These are phyloP conservation scores for Mamestra configurata DNA, from an alignment of 1,140 invertebrate species.

Conservation along the genomic window DNA sequence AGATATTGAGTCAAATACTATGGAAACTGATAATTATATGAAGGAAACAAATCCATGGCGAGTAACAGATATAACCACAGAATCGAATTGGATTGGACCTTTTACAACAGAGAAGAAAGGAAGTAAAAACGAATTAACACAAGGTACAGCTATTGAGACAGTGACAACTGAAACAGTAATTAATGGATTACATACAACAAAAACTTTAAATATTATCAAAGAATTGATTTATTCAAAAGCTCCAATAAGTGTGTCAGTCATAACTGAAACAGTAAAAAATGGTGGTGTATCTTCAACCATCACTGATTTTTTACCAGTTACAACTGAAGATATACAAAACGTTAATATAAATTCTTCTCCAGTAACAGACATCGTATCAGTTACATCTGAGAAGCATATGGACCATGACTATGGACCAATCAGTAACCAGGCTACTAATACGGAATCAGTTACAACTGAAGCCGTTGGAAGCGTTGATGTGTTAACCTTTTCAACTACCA, in stretches of 20 bases:
- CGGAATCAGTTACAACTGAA: background rate
- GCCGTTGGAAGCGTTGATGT: background rate
- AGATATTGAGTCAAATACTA: background rate
- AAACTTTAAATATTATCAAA: background rate
- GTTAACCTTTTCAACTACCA: too few species aligned
- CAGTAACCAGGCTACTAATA: background rate
- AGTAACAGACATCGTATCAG: background rate
- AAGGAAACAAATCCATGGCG: background rate
- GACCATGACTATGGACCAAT: background rate
- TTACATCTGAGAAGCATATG: background rate
- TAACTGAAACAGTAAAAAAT: too few species aligned
- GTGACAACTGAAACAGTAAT: background rate
- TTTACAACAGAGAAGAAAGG: background rate
- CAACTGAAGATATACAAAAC: background rate
- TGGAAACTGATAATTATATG: background rate
- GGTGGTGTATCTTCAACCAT: too few species aligned
- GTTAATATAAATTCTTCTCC: background rate
- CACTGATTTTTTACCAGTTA: too few species aligned
- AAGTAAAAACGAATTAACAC: background rate
- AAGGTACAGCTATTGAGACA: background rate
- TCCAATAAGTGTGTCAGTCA: too few species aligned
- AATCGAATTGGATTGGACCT: background rate
- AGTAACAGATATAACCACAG: background rate
- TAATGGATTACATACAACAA: background rate
- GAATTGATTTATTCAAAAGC: too few species aligned